Conservation (phyloP, 2,888 invertebrate species). For the Phyllotreta striolata region DNA sequence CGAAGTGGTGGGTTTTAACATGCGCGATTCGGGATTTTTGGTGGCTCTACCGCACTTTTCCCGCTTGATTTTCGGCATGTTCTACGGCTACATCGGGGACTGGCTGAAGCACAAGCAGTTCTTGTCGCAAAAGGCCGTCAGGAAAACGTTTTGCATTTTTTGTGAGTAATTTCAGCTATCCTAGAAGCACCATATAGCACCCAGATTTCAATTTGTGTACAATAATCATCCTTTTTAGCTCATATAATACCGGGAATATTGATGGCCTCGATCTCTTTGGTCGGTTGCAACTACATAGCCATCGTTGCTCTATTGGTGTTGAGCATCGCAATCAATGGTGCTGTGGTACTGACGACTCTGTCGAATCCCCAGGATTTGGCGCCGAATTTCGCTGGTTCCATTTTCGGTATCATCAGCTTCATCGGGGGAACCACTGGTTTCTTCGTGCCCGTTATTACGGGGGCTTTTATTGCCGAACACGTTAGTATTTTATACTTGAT, state of each 20-base stretch:
- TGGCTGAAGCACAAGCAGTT: conserved; percentile 41
- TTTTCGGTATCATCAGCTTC: conserved; percentile 50
- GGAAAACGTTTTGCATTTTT: conserved; percentile 48
- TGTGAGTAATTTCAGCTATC: conserved; percentile 44
- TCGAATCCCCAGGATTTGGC: conserved; percentile 52
- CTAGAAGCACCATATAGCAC: too few species aligned
- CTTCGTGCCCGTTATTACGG: conserved; percentile 46
- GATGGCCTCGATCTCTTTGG: conserved; percentile 50
- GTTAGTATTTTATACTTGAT: conserved; percentile 33
- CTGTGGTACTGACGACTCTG: conserved; percentile 47
- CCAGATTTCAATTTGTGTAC: conserved; percentile 31
- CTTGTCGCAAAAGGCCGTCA: conserved; percentile 39
- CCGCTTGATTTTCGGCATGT: conserved; percentile 45
- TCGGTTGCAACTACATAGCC: conserved; percentile 41
- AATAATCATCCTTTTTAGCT: conserved; percentile 57
- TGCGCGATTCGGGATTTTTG: conserved; percentile 47
- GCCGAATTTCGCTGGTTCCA: conserved; percentile 50
- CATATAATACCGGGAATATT: conserved; percentile 66
- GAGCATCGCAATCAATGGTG: conserved; percentile 49
- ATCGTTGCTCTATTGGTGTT: conserved; percentile 46
- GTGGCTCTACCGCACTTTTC: conserved; percentile 48
- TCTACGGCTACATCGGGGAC: conserved; percentile 48
- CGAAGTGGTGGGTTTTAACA: conserved; percentile 45
- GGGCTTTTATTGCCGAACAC: conserved; percentile 39
- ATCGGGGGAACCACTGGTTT: conserved; percentile 50